Evolutionary conservation across 1,140 invertebrate species (phyloP).

Genomic region (Drosophila orena): DNA sequence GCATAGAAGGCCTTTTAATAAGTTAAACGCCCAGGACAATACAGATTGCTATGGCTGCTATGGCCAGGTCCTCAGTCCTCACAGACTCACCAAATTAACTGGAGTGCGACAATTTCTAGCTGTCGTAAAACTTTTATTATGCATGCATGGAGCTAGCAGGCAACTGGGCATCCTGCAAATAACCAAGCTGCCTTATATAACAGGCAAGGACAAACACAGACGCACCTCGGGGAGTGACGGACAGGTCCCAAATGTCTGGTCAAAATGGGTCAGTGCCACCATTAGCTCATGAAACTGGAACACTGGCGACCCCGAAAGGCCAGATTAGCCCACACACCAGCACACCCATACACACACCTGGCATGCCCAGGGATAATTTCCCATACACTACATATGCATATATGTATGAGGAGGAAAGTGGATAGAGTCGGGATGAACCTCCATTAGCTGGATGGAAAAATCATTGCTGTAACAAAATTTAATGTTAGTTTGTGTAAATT

Average conservation of each 20-base stretch:
- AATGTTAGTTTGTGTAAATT: too few species aligned
- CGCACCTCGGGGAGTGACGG: slow-evolving; percentile 50
- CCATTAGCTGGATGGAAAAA: background rate
- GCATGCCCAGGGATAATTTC: slow-evolving; percentile 8
- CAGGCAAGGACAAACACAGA: slow-evolving; percentile 24
- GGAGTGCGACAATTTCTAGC: slow-evolving; percentile 22
- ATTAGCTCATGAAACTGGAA: slow-evolving; percentile 57
- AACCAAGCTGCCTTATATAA: slow-evolving; percentile 16
- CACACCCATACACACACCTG: slow-evolving; percentile 17
- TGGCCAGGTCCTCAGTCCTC: background rate
- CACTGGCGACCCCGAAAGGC: slow-evolving; percentile 10
- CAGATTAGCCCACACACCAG: slow-evolving; percentile 37
- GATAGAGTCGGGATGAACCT: background rate
- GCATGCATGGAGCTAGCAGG: slow-evolving; percentile 29
- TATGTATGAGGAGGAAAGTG: background rate
- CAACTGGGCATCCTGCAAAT: slow-evolving; percentile 9
- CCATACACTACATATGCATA: background rate
- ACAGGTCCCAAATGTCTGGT: slow-evolving; percentile 53
- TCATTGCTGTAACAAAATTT: too few species aligned
- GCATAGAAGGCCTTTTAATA: slow-evolving; percentile 61
- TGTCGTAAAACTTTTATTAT: slow-evolving; percentile 67
- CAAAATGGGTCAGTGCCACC: slow-evolving; percentile 65
- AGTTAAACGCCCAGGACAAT: slow-evolving; percentile 51
- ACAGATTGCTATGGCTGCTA: too few species aligned
- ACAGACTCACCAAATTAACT: slow-evolving; percentile 25